A percentile compares a stretch with the other conserved stretches of the same genome.
Evolutionary conservation across 2,113 vertebrate species (phyloP).

Genomic region (Hydrolagus affinis): DNA sequence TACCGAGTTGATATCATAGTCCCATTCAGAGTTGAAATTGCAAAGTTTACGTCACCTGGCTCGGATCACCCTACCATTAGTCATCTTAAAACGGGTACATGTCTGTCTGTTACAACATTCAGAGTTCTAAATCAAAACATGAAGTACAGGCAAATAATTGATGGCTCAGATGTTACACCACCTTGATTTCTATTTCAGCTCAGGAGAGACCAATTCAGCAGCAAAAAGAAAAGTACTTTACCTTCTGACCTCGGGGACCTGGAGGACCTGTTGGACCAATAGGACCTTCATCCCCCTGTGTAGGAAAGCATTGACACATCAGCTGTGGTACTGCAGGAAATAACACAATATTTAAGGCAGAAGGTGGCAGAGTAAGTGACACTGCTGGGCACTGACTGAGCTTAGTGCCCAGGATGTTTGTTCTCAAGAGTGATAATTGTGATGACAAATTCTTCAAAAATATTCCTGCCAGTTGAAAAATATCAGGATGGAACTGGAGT

Average conservation of each 20-base stretch:
- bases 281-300: slow-evolving; percentile 72
- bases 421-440: too few relatives aligned
- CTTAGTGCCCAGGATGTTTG: neutral
- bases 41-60: too few relatives aligned
- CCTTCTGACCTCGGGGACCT: slow-evolving; percentile 69
- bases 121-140: neutral
- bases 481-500: too few relatives aligned
- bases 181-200: neutral
- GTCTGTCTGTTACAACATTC: neutral
- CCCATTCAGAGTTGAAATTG: too few relatives aligned
- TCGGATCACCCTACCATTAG: too few relatives aligned
- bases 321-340: neutral
- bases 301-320: neutral
- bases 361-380: neutral
- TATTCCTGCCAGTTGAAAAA: too few relatives aligned
- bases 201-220: neutral
- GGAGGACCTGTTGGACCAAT: slow-evolving; percentile 61
- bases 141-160: neutral
- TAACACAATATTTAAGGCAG: neutral
- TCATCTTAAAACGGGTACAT: neutral
- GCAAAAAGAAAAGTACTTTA: slow-evolving; percentile 46
- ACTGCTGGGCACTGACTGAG: neutral
- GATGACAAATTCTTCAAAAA: too few relatives aligned
- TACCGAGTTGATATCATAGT: too few relatives aligned
- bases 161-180: neutral